Base-by-base conservation (phyloP, 1,140 invertebrate genomes). In the Brachionus sp. region DNA sequence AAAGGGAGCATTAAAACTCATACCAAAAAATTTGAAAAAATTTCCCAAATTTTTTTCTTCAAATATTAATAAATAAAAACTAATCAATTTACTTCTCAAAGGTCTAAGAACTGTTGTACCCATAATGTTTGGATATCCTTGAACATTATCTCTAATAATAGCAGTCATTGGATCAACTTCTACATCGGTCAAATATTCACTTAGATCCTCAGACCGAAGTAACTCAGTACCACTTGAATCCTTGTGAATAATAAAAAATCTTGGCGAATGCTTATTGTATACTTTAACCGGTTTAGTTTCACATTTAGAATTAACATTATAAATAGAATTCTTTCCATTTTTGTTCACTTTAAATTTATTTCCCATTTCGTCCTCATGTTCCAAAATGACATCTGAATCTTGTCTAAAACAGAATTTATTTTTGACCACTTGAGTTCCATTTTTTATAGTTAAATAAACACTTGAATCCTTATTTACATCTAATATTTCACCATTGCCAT, bases 141-240 rank as follows among this genome's bases (percentile, higher is more conserved):
- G 86, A 0, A 89, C 70, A 6, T 86, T 85, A 66, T 89, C 88
- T 82, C 86, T 86, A 13, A 89, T 83, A 42, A 89, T 86, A 23
- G 87, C 88, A 25, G 86, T 86, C 6, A 85, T 86, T n/a, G 86
- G 86, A 84, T 88, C 88, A 23, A 78, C 19, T 80, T 82, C 84
- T 0, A 82, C 50, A 42, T 64, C 57, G 3, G 82, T 84, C 1
- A 89, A 68, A 84, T 87, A 89, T 25, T 87, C 87, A 23, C 86
- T 85, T 6, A 89, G 85, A 84, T 88, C 87, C 62, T 87, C 85
- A 77, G 86, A 87, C 33, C 88, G 77, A 73, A 88, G 82, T 9
- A 89, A 82, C 84, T 89, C 88, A 7, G 86, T 88, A 3, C 88
- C 88, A 84, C 87, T 88, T 2, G 88, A 87, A 84, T 88, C 87